Evolutionary conservation across 1,140 invertebrate species (phyloP).

Genomic region (Coptotermes formosanus): DNA sequence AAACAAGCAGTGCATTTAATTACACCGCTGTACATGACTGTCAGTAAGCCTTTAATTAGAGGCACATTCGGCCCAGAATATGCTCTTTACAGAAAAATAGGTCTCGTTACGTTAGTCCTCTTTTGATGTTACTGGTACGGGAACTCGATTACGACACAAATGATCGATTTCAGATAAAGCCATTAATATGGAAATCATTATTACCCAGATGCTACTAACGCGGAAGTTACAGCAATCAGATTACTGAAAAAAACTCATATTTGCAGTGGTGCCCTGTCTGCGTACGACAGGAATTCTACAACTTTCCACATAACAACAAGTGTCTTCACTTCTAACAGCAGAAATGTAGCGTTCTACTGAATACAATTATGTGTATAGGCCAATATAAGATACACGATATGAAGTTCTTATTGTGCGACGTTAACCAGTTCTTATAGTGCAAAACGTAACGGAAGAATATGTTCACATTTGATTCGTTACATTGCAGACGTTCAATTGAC

Average conservation of each 20-base stretch:
- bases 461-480: too few relatives aligned
- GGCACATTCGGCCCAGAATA: neutral
- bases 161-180: neutral
- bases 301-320: too few relatives aligned
- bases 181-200: constrained; percentile 5
- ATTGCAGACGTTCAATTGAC: too few relatives aligned
- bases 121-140: neutral
- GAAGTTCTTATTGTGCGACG: too few relatives aligned
- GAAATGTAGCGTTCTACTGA: too few relatives aligned
- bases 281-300: too few relatives aligned
- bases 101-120: neutral
- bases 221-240: neutral
- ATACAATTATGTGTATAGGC: too few relatives aligned
- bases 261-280: too few relatives aligned
- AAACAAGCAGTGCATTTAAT: neutral
- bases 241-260: neutral
- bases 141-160: neutral
- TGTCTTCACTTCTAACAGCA: too few relatives aligned
- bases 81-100: neutral
- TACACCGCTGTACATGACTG: neutral
- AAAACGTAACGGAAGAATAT: too few relatives aligned
- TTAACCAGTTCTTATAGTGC: too few relatives aligned
- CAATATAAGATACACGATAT: too few relatives aligned
- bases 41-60: neutral
- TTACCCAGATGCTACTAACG: neutral